Evolutionary conservation across 92 coral and sea anemone species (phyloP).

Genomic region (Epizoanthus ramosus): DNA sequence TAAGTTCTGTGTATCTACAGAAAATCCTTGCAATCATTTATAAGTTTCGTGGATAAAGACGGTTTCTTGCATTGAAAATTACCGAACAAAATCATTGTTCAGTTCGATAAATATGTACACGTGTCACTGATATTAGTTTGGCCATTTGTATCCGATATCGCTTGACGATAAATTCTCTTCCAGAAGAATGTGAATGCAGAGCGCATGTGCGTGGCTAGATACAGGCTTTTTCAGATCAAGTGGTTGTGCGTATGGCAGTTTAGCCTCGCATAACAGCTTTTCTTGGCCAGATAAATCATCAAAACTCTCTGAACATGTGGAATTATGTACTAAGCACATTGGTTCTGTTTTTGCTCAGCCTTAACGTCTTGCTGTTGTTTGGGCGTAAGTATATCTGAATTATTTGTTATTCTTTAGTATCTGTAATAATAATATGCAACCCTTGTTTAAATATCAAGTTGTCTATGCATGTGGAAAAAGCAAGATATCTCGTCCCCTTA

Average conservation of each 20-base stretch:
- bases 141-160: not conserved
- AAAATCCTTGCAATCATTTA: too few species aligned
- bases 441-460: not conserved
- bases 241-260: not conserved
- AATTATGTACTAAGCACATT: not conserved
- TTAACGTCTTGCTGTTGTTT: conserved; percentile 25
- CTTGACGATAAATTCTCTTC: conserved; percentile 15
- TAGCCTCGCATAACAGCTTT: not conserved
- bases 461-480: too few species aligned
- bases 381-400: conserved; percentile 9
- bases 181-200: conserved; percentile 18
- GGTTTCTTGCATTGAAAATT: too few species aligned
- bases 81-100: too few species aligned
- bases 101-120: too few species aligned
- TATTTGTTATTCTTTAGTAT: not conserved
- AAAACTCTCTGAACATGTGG: not conserved
- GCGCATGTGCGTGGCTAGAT: conserved; percentile 3
- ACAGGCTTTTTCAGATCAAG: not conserved
- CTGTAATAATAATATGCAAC: not conserved
- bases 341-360: conserved; percentile 8
- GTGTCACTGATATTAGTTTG: not conserved
- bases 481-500: too few species aligned
- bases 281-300: not conserved
- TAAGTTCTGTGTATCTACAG: too few species aligned
- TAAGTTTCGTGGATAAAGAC: too few species aligned